A percentile compares a stretch with the other conserved stretches of the same genome.
Conservation (phyloP, 2,113 vertebrate species). For the Pygathrix nemaeus region DNA sequence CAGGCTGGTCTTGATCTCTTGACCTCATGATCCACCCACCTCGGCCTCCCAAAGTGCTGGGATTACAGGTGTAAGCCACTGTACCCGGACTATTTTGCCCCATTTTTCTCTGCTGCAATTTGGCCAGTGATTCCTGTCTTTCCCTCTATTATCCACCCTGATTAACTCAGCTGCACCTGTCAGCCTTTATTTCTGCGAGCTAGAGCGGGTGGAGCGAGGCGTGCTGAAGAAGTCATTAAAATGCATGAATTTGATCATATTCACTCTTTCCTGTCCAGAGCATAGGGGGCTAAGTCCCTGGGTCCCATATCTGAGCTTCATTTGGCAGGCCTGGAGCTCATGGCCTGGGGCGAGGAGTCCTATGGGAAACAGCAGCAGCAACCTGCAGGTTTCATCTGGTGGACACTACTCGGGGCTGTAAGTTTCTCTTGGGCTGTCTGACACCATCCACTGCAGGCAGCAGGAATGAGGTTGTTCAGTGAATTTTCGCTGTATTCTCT, state of each 20-base stretch:
- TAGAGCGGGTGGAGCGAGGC: slow-evolving; percentile 31
- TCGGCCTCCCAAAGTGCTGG: too few relatives aligned
- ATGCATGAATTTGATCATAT: slow-evolving; percentile 78
- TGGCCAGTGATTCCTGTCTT: slow-evolving; percentile 84
- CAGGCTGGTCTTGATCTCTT: too few relatives aligned
- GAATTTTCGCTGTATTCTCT: not conserved
- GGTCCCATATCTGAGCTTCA: not conserved
- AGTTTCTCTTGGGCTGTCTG: not conserved
- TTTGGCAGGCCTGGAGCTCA: not conserved
- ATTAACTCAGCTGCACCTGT: slow-evolving; percentile 87
- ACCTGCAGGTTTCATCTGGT: not conserved
- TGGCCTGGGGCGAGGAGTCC: not conserved
- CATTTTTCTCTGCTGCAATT: slow-evolving; percentile 81
- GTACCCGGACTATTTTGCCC: not conserved
- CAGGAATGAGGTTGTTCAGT: not conserved
- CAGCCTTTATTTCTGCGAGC: slow-evolving; percentile 77
- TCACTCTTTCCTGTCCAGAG: slow-evolving; percentile 57
- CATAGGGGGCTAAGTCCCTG: not conserved
- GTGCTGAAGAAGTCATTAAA: slow-evolving; percentile 77
- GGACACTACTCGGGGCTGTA: not conserved
- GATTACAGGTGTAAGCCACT: too few relatives aligned
- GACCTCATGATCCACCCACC: too few relatives aligned
- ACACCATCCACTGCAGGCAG: not conserved
- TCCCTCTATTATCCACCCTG: slow-evolving; percentile 86
- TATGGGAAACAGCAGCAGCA: not conserved